These are phyloP conservation scores for Spermophilus dauricus DNA, from an alignment of 2,113 vertebrate species.

Conservation along the genomic window DNA sequence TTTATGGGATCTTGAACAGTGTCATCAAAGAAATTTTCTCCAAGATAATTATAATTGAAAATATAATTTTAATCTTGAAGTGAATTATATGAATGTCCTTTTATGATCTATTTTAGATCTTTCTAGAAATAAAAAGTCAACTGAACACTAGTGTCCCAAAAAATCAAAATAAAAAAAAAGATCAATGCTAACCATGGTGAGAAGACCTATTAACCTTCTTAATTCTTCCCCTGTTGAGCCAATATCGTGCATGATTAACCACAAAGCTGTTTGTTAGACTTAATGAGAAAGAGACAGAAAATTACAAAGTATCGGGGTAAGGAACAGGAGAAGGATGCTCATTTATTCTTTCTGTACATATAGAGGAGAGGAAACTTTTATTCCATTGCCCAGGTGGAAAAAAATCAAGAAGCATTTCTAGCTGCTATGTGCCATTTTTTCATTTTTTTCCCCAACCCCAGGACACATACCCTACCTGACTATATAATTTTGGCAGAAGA, in stretches of 20 bases:
- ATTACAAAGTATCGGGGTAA: neutral
- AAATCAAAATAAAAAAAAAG: neutral
- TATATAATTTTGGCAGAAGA: neutral
- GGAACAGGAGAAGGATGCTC: neutral
- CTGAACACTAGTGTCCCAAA: neutral
- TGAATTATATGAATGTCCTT: neutral
- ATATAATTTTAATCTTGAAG: neutral
- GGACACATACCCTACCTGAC: neutral
- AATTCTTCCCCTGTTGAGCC: neutral
- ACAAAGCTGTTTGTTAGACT: neutral
- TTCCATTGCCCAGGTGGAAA: neutral
- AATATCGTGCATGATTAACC: neutral
- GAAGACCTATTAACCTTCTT: neutral
- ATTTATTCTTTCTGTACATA: neutral
- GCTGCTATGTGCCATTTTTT: neutral
- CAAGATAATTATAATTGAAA: neutral
- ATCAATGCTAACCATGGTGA: neutral
- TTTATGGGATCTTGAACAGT: neutral
- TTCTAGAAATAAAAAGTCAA: neutral
- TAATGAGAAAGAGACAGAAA: neutral
- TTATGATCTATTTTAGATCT: neutral
- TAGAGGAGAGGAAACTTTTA: neutral
- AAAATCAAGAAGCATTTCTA: neutral
- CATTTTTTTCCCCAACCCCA: rapidly evolving
- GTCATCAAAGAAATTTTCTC: neutral